phyloP scores from a whole-genome alignment of 1,140 invertebrate genomes.

The Schlechtendalia chinensis region DNA sequence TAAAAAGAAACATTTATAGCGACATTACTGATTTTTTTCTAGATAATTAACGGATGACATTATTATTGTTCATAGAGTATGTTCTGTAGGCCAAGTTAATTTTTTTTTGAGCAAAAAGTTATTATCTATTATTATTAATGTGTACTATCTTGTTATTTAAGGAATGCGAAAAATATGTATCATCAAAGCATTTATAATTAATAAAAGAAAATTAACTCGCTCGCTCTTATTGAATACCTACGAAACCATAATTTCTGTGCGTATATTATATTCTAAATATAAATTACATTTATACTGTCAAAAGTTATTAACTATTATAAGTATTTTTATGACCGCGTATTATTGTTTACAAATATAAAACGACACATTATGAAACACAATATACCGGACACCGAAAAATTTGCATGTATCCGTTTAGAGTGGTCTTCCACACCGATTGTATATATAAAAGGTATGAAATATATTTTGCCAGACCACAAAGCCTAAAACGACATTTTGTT shows the following conservation, averaged over 20 bases:
- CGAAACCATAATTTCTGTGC: too few species aligned
- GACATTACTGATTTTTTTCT: too few species aligned
- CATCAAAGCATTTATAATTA: background rate
- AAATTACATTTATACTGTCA: background rate
- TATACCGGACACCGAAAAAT: background rate
- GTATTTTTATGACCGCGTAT: background rate
- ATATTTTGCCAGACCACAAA: background rate
- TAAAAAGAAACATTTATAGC: too few species aligned
- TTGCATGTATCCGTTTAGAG: constrained; percentile 7
- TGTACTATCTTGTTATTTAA: background rate
- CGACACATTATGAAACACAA: background rate
- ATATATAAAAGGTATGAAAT: background rate
- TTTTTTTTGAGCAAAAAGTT: constrained; percentile 2
- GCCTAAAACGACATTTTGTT: background rate
- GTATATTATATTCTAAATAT: background rate
- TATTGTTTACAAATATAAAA: background rate
- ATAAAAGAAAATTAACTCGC: too few species aligned
- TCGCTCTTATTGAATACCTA: too few species aligned
- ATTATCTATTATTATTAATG: background rate
- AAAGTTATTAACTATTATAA: background rate
- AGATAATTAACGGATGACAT: too few species aligned
- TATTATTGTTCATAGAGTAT: too few species aligned
- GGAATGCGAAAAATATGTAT: background rate
- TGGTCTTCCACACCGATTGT: background rate
- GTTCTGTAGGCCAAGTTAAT: constrained; percentile 10